Evolutionary conservation across 2,113 vertebrate species (phyloP).

Genomic region (Phyllostomus hastatus): DNA sequence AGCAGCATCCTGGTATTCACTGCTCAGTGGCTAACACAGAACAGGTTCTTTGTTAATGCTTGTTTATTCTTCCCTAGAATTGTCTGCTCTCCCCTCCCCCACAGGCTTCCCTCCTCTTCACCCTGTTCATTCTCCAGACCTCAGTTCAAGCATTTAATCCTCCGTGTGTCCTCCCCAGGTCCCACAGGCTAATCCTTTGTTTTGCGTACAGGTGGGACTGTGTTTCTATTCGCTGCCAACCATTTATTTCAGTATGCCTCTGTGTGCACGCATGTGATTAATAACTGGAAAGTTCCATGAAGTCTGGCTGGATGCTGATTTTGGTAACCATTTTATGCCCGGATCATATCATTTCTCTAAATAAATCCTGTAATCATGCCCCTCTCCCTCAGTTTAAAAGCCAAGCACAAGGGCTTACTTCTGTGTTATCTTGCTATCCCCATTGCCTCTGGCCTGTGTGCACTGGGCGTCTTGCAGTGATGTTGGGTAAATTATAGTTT

Average conservation of each 20-base stretch:
- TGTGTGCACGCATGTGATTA: not conserved
- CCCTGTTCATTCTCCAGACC: not conserved
- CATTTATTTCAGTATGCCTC: not conserved
- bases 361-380: not conserved
- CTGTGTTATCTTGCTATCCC: fast-evolving
- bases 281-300: not conserved
- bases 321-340: not conserved
- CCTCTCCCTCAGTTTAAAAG: not conserved
- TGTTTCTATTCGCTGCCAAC: not conserved
- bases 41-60: not conserved
- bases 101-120: not conserved
- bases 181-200: not conserved
- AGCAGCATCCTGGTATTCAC: not conserved
- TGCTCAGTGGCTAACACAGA: not conserved
- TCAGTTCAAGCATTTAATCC: not conserved
- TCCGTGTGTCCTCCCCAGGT: not conserved
- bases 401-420: not conserved
- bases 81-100: not conserved
- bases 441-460: not conserved
- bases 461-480: not conserved
- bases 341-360: not conserved
- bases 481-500: not conserved
- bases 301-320: not conserved
- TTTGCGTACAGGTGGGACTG: not conserved
- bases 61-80: not conserved